Base-by-base conservation (phyloP, 2,888 invertebrate species). In the Colletes collaris region DNA sequence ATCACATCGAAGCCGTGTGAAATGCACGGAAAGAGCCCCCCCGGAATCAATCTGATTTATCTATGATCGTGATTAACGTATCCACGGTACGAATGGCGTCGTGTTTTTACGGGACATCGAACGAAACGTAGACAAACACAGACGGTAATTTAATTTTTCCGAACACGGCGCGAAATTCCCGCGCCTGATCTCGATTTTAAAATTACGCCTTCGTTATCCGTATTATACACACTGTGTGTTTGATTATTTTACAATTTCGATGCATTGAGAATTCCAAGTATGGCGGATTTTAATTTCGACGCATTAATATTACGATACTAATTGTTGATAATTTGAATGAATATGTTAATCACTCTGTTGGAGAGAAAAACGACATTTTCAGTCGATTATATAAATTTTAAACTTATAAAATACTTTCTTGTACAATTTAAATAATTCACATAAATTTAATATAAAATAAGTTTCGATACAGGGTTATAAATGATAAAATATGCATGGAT, bases 31-130 rank as follows among this genome's bases (percentile, higher is more conserved):
- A 71, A 71, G 66, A 44, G 56, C 56, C 59, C 44, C 44, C 58
- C 16, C 16, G 16, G 65, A 74, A 64, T 84, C 70, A 74, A 68
- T 70, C 71, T 50, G 65, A 73, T 71, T 77, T 60, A 64, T 64
- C 67, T 77, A 67, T 65, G 77, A 70, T 70, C 66, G 62, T 71
- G 67, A 79, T 67, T 77, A 79, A 71, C 78, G 78, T 64, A 77
- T 78, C 64, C 66, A 63, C 56, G 16, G 37, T 19, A 1, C n/a
- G 53, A 40, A 55, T 52, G 66, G 66, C 46, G 7, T 50, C 63
- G n/a, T 7, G 44, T 59, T 68, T 68, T 63, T 67, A 66, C 65
- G 44, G 16, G 16, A 10, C 35, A 16, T 35, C 3, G 58, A 55
- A 50, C 35, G 56, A 72, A 60, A 37, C 53, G 11, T n/a, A 37